Base-by-base conservation (phyloP, 2,113 vertebrate genomes). In the Tretioscincus oriximinensis region DNA sequence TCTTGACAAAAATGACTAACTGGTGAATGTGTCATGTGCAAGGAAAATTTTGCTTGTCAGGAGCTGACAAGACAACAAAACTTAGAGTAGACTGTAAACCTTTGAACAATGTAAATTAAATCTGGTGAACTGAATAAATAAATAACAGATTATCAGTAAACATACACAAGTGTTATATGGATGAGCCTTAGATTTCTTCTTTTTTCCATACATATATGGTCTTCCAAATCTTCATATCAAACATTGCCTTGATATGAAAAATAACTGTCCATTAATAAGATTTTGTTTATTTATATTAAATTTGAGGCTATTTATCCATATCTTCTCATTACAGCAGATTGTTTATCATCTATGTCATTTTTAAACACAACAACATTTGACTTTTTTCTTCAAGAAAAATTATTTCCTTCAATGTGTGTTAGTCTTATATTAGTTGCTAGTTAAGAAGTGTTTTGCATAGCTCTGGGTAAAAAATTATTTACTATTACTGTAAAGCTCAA, bases 161-260 rank as follows among this genome's bases (percentile, higher is more conserved):
- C n/a, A n/a, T n/a, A n/a, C n/a, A n/a, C n/a, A n/a, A n/a, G n/a
- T n/a, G n/a, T n/a, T n/a, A n/a, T n/a, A n/a, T n/a, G n/a, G n/a
- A n/a, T n/a, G n/a, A n/a, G n/a, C n/a, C n/a, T n/a, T n/a, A 54
- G 45, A 18, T 66, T 77, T 60, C 10, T 77, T 84, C 68, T 58
- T 7, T 3, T 86, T 1, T 47, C 10, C 76, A 49, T 86, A 71
- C 28, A 45, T n/a, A n/a, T n/a, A n/a, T n/a, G n/a, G n/a, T n/a
- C n/a, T n/a, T n/a, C n/a, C n/a, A n/a, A n/a, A n/a, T n/a, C n/a
- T n/a, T n/a, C n/a, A n/a, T n/a, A n/a, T n/a, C n/a, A n/a, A n/a
- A n/a, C 73, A 64, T 26, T 26, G 66, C 9, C n/a, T 1, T 84
- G 54, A n/a, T 54, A 61, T 71, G 31, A 29, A 29, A 3, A 76